Percentiles rank a stretch among this genome's conserved stretches.
These are phyloP conservation scores for Patella pellucida DNA, from an alignment of 2,888 invertebrate species.

Conservation along the genomic window DNA sequence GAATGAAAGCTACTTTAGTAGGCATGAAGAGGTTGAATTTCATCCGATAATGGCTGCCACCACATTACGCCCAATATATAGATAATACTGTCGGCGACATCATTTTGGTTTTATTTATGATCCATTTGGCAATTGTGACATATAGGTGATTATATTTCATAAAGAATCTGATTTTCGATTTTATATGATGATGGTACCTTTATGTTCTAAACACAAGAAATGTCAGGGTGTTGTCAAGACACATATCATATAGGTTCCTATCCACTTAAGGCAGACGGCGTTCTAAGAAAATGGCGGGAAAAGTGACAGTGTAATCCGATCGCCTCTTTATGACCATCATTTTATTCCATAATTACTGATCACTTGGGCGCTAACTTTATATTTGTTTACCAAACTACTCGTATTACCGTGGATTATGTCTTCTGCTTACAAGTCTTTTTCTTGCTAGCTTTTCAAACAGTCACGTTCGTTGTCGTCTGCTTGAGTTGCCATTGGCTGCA, in stretches of 20 bases:
- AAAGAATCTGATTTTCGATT: no score
- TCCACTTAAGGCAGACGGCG: slow-evolving; percentile 10
- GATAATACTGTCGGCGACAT: no score
- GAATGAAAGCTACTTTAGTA: no score
- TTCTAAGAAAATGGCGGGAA: slow-evolving; percentile 2
- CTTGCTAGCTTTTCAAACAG: not conserved
- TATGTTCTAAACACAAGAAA: slow-evolving; percentile 3
- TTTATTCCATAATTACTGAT: slow-evolving; percentile 7
- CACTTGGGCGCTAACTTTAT: slow-evolving; percentile 10
- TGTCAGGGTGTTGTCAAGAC: not conserved
- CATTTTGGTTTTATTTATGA: not conserved
- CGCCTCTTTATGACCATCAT: not conserved
- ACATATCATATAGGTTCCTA: slow-evolving; percentile 2
- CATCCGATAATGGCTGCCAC: no score
- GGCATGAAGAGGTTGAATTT: no score
- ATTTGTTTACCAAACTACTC: slow-evolving; percentile 4
- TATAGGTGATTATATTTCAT: not conserved
- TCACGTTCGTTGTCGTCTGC: not conserved
- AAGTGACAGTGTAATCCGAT: slow-evolving; percentile 9
- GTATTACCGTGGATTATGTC: not conserved
- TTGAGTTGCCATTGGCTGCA: not conserved
- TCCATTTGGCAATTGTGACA: not conserved
- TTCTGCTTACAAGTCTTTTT: not conserved
- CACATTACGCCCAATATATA: no score
- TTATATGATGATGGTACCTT: not conserved